A percentile compares a stretch with the other conserved stretches of the same genome.
Evolutionary conservation across 2,113 vertebrate genomes (phyloP).

Genomic region (Cheilinus undulatus): DNA sequence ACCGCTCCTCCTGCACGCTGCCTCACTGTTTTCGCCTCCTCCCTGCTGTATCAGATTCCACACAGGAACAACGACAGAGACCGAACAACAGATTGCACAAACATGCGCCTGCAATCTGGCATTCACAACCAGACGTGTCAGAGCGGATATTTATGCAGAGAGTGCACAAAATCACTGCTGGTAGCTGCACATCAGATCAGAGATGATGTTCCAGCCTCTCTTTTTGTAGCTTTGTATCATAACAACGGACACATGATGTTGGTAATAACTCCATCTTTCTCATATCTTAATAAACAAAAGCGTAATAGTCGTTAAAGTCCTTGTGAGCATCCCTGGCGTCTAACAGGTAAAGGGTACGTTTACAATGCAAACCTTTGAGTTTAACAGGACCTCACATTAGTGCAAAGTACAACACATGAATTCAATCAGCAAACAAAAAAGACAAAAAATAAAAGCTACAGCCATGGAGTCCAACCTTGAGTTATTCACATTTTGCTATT

Average conservation of each 20-base stretch:
- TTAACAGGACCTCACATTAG: conserved; percentile 71
- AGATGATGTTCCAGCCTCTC: conserved; percentile 4
- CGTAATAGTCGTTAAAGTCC: background rate
- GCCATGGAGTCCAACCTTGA: conserved; percentile 56
- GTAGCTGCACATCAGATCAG: conserved; percentile 44
- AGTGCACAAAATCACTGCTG: conserved; percentile 24
- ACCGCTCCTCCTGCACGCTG: conserved; percentile 29
- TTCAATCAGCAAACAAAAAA: conserved; percentile 55
- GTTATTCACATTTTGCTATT: conserved; percentile 74
- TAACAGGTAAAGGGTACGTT: conserved; percentile 71
- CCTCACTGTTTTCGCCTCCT: conserved; percentile 42
- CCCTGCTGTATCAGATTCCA: conserved; percentile 65
- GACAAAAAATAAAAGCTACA: conserved; percentile 35
- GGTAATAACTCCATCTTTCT: conserved; percentile 22
- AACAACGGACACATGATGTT: conserved; percentile 28
- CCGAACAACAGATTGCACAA: conserved; percentile 68
- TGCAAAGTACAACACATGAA: conserved; percentile 71
- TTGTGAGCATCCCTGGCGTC: conserved; percentile 67
- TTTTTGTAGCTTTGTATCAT: background rate
- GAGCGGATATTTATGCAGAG: conserved; percentile 64
- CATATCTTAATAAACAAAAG: too few species aligned
- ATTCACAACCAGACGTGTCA: conserved; percentile 42
- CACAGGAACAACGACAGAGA: conserved; percentile 46
- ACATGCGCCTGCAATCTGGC: conserved; percentile 64
- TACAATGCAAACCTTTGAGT: conserved; percentile 57